Percentiles rank a stretch among this genome's conserved stretches.
These are phyloP conservation scores for Cyclina sinensis DNA, from an alignment of 1,140 invertebrate genomes.

Conservation along the genomic window DNA sequence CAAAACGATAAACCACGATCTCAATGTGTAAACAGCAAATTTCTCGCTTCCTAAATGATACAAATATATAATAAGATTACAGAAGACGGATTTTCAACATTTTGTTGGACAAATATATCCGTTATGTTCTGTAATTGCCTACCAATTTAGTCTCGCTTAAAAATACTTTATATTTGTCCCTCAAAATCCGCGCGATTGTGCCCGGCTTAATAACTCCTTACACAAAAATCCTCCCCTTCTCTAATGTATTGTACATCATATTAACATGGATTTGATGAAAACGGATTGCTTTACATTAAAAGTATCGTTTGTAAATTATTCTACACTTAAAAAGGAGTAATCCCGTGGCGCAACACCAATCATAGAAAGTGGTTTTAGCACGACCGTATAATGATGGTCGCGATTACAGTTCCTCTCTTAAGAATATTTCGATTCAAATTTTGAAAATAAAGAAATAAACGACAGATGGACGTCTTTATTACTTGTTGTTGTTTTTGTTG, in stretches of 20 bases:
- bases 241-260: constrained; percentile 3
- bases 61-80: constrained; percentile 12
- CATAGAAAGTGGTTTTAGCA: constrained; percentile 31
- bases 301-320: constrained; percentile 46
- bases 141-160: constrained; percentile 30
- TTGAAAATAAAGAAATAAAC: no score
- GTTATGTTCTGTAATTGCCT: constrained; percentile 15
- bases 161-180: constrained; percentile 34
- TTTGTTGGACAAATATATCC: constrained; percentile 52
- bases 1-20: constrained; percentile 63
- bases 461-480: no score
- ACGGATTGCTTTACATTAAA: constrained; percentile 6
- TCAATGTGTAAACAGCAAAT: constrained; percentile 15
- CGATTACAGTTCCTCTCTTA: not conserved
- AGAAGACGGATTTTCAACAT: constrained; percentile 1
- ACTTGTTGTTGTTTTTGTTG: no score
- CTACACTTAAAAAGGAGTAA: constrained; percentile 18
- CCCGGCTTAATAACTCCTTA: constrained; percentile 45
- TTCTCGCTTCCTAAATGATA: constrained; percentile 39
- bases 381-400: not conserved
- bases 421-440: no score
- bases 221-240: not conserved
- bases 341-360: not conserved
- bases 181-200: constrained; percentile 10
- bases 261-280: constrained; percentile 57